phyloP scores from a whole-genome alignment of 2,113 vertebrate genomes.

The Mionectes macconnelli region DNA sequence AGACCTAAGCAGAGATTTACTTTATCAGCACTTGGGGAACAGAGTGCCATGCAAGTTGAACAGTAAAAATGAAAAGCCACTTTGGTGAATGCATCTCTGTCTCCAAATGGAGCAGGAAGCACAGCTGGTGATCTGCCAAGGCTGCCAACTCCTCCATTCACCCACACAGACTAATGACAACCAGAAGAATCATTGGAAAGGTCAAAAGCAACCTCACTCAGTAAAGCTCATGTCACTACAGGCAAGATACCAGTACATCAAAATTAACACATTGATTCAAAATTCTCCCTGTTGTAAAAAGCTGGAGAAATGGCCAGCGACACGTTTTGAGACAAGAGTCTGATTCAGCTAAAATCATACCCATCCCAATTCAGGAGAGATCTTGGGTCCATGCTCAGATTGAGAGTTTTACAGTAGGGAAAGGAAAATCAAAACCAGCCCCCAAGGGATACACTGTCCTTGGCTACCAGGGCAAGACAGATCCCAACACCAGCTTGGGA shows the following conservation, averaged over 20 bases:
- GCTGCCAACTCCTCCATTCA: not conserved
- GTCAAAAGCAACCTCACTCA: not conserved
- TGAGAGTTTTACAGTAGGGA: not conserved
- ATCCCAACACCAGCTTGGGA: not conserved
- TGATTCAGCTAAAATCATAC: not conserved
- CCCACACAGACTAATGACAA: not conserved
- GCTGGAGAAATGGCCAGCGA: not conserved
- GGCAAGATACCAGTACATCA: not conserved
- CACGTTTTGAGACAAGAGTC: not conserved
- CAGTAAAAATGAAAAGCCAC: not conserved
- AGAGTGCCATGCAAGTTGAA: not conserved
- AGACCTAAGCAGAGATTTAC: not conserved
- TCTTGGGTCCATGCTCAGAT: not conserved
- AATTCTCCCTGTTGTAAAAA: not conserved
- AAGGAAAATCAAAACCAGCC: not conserved
- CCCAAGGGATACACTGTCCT: not conserved
- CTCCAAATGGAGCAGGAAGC: not conserved
- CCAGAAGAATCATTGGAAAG: not conserved
- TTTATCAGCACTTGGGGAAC: not conserved
- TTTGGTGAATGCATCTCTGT: not conserved
- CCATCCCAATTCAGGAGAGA: not conserved
- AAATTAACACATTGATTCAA: not conserved
- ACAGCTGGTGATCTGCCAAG: not conserved
- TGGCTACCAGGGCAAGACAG: conserved; percentile 23
- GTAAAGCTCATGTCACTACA: not conserved